phyloP scores from a whole-genome alignment of 2,113 vertebrate genomes.

The Marmota flaviventris region DNA sequence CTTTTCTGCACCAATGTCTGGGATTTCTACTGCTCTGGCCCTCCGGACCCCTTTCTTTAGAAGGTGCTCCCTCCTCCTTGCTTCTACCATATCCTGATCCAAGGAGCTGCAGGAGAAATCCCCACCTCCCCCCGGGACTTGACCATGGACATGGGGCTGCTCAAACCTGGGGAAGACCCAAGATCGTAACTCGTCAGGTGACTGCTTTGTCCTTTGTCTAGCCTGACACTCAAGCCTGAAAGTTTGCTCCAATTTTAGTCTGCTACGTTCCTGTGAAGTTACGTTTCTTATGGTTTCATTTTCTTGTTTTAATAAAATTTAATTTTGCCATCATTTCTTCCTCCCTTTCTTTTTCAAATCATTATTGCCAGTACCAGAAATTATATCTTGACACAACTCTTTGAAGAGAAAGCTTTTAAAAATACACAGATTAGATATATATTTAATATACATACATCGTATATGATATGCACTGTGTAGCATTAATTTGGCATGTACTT shows the following conservation, averaged over 20 bases:
- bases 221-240: no score
- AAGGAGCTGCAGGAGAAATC: not conserved
- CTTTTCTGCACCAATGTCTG: fast-evolving
- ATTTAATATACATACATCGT: not conserved
- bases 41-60: not conserved
- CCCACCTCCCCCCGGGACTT: no score
- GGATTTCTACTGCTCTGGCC: fast-evolving
- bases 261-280: not conserved
- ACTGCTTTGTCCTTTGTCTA: not conserved
- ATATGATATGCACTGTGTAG: not conserved
- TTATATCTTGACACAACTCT: not conserved
- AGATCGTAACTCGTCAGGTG: fast-evolving
- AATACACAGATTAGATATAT: not conserved
- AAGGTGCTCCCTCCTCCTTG: no score
- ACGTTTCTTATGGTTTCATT: not conserved
- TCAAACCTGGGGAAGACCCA: fast-evolving
- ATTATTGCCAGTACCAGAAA: not conserved
- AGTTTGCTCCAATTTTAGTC: not conserved
- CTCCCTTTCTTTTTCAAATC: not conserved
- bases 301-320: not conserved
- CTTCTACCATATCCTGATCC: fast-evolving
- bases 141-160: not conserved
- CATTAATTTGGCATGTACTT: not conserved
- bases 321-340: not conserved
- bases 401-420: not conserved